Percentiles rank a stretch among this genome's conserved stretches.
These are phyloP conservation scores for Gryllus bimaculatus DNA, from an alignment of 1,140 invertebrate genomes.

Conservation along the genomic window DNA sequence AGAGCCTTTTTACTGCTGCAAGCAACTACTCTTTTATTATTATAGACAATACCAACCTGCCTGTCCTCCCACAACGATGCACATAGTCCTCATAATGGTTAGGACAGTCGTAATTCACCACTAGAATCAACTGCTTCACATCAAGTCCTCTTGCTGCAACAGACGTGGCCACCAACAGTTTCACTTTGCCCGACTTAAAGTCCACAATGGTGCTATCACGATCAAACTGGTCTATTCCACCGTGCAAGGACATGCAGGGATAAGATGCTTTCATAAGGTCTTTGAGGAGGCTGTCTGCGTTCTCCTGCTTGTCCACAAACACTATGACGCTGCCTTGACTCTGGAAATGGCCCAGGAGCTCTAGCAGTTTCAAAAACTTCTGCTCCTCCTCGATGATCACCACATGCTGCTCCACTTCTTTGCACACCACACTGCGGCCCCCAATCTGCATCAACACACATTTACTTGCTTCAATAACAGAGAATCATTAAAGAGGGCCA, in stretches of 20 bases:
- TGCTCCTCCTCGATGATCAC: constrained; percentile 91
- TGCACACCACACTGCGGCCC: constrained; percentile 93
- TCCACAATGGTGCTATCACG: constrained; percentile 95
- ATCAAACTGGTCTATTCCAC: constrained; percentile 99
- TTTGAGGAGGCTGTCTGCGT: constrained; percentile 87
- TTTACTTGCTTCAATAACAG: too few species aligned
- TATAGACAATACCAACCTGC: constrained; percentile 34
- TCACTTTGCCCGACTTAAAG: constrained; percentile 90
- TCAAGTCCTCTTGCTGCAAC: constrained; percentile 95
- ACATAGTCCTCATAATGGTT: constrained; percentile 99
- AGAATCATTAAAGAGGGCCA: too few species aligned
- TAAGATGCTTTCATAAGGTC: constrained; percentile 96
- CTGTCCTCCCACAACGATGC: constrained; percentile 89
- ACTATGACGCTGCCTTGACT: constrained; percentile 89
- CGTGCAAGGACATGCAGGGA: constrained; percentile 92
- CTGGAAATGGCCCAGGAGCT: constrained; percentile 89
- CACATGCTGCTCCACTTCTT: constrained; percentile 94
- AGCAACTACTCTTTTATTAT: too few species aligned
- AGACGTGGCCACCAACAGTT: constrained; percentile 82
- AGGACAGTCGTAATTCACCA: constrained; percentile 98
- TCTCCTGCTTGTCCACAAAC: constrained; percentile 99
- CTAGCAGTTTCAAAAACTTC: constrained; percentile 95
- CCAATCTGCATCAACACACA: constrained; percentile 56
- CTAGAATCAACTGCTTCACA: constrained; percentile 95
- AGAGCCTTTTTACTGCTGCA: too few species aligned